Evolutionary conservation across 2,113 vertebrate genomes (phyloP).

Genomic region (Pelvicachromis taeniatus): DNA sequence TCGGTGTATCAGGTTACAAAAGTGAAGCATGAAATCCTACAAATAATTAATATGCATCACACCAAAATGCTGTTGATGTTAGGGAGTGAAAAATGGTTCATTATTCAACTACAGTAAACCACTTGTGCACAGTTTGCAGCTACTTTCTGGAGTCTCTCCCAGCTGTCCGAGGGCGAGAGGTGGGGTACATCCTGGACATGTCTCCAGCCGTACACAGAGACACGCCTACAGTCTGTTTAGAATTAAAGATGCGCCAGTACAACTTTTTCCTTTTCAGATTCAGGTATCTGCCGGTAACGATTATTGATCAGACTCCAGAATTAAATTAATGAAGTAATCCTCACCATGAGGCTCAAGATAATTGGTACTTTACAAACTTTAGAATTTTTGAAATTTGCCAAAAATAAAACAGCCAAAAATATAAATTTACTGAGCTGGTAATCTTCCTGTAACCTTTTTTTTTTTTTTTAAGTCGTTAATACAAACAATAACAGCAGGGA

Average conservation of each 20-base stretch:
- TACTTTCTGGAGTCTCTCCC: neutral
- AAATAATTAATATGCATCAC: neutral
- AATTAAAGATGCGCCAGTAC: neutral
- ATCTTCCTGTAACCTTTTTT: too few species aligned
- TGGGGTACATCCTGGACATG: neutral
- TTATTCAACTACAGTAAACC: neutral
- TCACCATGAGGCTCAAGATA: neutral
- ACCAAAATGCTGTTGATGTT: neutral
- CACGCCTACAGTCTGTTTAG: neutral
- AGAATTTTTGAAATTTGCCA: neutral
- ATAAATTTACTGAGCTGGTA: neutral
- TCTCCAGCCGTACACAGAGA: neutral
- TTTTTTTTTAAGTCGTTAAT: too few species aligned
- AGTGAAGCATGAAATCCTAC: neutral
- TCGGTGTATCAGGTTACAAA: neutral
- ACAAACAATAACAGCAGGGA: too few species aligned
- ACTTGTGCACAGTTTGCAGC: neutral
- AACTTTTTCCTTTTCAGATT: neutral
- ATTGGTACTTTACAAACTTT: neutral
- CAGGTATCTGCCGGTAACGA: neutral
- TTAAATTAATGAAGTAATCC: neutral
- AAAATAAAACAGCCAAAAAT: neutral
- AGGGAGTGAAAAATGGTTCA: neutral
- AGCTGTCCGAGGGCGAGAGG: neutral
- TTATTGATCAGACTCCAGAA: neutral